These are phyloP conservation scores for Tiliacea aurago DNA, from an alignment of 2,888 invertebrate genomes.

Conservation along the genomic window DNA sequence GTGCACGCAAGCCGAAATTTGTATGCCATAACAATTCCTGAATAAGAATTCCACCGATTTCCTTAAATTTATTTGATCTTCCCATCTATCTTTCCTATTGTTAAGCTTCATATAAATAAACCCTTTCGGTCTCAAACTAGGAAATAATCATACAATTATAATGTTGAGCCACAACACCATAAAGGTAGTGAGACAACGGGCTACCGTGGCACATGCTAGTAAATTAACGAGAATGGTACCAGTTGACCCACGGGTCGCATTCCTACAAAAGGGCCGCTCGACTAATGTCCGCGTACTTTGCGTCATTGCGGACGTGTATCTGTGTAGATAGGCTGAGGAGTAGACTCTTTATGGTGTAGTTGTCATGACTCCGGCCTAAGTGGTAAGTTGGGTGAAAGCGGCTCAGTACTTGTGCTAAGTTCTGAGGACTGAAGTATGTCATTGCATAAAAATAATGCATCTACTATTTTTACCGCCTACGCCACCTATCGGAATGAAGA, in stretches of 20 bases:
- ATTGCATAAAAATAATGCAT: neutral
- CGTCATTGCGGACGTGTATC: constrained; percentile 40
- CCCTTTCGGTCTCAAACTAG: constrained; percentile 36
- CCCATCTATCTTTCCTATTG: neutral
- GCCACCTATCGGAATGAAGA: no score
- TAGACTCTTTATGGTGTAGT: constrained; percentile 11
- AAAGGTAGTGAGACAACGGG: constrained; percentile 59
- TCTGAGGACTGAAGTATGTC: neutral
- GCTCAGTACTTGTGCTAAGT: neutral
- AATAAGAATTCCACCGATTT: neutral
- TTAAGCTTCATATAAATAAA: constrained; percentile 6
- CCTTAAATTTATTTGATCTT: neutral
- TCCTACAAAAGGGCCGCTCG: constrained; percentile 69
- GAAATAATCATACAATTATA: constrained; percentile 66
- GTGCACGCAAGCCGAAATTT: no score
- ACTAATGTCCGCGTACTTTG: constrained; percentile 64
- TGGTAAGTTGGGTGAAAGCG: neutral
- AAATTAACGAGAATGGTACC: constrained; percentile 68
- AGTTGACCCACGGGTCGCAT: constrained; percentile 75
- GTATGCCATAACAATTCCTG: neutral
- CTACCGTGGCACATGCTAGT: constrained; percentile 58
- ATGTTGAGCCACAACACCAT: constrained; percentile 51
- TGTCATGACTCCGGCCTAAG: constrained; percentile 7
- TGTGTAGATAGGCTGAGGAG: constrained; percentile 13
- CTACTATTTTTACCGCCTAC: no score